Percentiles rank a stretch among this genome's conserved stretches.
Evolutionary conservation across 1,140 invertebrate genomes (phyloP).

Genomic region (Triops cancriformis): DNA sequence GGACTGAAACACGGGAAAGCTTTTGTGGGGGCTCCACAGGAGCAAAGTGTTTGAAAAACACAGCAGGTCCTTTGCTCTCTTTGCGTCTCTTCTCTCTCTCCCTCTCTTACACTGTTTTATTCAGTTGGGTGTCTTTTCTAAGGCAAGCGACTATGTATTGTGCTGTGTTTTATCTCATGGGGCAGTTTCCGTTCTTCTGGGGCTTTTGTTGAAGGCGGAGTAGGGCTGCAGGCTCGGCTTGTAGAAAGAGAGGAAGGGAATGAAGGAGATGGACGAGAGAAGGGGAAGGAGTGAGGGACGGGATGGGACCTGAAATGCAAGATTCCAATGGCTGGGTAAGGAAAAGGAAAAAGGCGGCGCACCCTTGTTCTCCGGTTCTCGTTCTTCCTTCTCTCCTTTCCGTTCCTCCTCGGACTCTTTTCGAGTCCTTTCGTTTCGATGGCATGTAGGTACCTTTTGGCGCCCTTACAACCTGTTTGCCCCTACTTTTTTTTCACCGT

Average conservation of each 20-base stretch:
- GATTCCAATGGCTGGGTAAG: neutral
- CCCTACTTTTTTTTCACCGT: too few relatives aligned
- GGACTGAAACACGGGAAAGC: too few relatives aligned
- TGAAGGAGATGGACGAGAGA: neutral
- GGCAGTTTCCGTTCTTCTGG: neutral
- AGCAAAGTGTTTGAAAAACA: too few relatives aligned
- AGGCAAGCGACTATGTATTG: too few relatives aligned
- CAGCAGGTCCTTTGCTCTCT: neutral
- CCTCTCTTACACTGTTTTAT: neutral
- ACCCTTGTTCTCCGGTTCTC: constrained; percentile 26
- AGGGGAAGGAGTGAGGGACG: neutral
- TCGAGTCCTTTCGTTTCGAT: neutral
- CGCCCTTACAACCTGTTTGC: constrained; percentile 19
- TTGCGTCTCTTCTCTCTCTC: neutral
- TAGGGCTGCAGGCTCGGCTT: neutral
- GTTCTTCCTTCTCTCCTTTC: constrained; percentile 27
- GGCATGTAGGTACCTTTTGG: neutral
- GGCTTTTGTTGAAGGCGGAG: neutral
- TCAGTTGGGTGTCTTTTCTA: neutral
- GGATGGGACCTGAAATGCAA: neutral
- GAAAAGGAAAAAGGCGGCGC: neutral
- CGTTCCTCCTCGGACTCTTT: neutral
- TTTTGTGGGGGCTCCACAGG: too few relatives aligned
- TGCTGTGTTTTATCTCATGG: too few relatives aligned
- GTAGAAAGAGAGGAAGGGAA: neutral